phyloP scores from a whole-genome alignment of 2,113 vertebrate genomes.

The Vombatus ursinus region DNA sequence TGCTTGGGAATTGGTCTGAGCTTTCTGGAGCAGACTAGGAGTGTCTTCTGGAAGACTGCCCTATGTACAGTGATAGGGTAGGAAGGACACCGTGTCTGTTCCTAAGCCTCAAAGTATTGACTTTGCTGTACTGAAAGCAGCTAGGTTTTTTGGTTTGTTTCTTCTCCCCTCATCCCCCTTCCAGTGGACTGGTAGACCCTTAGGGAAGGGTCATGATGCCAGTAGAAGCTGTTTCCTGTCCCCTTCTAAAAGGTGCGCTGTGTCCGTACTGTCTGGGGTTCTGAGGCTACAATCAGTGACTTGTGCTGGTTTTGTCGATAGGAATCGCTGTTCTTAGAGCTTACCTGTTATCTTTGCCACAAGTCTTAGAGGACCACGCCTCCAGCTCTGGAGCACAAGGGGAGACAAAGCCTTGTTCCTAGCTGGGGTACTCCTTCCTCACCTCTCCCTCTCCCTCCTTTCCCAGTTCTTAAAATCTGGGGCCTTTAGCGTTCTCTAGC shows the following conservation, averaged over 20 bases:
- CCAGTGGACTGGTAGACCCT: not conserved
- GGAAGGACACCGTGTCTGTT: not conserved
- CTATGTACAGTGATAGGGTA: not conserved
- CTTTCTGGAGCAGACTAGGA: not conserved
- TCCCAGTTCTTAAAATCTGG: not conserved
- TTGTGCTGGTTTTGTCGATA: not conserved
- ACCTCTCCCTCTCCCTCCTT: not conserved
- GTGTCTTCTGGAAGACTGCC: not conserved
- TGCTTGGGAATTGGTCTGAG: not conserved
- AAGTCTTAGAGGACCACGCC: constrained; percentile 46
- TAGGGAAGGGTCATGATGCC: not conserved
- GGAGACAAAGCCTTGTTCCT: not conserved
- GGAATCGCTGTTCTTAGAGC: constrained; percentile 39
- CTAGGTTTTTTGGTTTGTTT: not conserved
- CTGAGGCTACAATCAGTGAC: constrained; percentile 38
- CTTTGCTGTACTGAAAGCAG: not conserved
- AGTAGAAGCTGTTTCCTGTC: not conserved
- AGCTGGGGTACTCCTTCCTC: not conserved
- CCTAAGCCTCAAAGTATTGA: not conserved
- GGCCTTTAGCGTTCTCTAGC: not conserved
- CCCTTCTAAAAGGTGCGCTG: not conserved
- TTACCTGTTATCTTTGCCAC: constrained; percentile 67
- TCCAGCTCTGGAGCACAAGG: not conserved
- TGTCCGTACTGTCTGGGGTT: not conserved
- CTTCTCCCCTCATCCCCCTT: not conserved